Conservation (phyloP, 2,113 vertebrate species). For the Cathartes aura region DNA sequence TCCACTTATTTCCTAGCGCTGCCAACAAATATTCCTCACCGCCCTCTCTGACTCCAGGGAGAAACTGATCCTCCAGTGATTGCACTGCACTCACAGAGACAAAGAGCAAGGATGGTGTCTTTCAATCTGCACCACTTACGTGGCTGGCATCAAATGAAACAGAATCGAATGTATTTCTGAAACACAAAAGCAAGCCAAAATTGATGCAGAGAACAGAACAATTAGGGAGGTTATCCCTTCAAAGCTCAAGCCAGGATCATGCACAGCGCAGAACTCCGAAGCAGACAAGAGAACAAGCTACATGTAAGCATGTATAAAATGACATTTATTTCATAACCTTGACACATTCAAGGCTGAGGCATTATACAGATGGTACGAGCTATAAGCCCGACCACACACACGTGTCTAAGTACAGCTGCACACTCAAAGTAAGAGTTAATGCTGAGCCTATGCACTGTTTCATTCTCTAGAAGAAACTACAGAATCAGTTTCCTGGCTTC, state of each 20-base stretch:
- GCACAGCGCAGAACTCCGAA: not conserved
- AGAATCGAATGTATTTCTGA: not conserved
- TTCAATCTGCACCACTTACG: fast-evolving
- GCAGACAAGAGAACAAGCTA: not conserved
- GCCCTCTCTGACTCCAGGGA: not conserved
- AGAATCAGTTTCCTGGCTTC: not conserved
- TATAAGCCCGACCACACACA: not conserved
- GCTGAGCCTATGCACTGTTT: fast-evolving
- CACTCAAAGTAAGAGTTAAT: fast-evolving
- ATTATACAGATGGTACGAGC: fast-evolving
- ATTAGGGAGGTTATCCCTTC: not conserved
- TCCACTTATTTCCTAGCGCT: not conserved
- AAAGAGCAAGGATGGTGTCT: not conserved
- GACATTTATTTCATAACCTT: not conserved
- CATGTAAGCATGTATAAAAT: fast-evolving
- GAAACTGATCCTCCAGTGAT: fast-evolving
- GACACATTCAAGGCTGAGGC: not conserved
- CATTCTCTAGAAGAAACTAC: not conserved
- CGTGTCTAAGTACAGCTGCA: not conserved
- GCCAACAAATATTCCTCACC: not conserved
- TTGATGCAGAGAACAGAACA: not conserved
- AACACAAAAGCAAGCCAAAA: not conserved
- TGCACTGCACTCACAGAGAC: fast-evolving
- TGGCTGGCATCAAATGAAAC: not conserved
- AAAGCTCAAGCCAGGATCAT: not conserved